Base-by-base conservation (phyloP, 2,113 vertebrate species). In the Echinops telfairi region DNA sequence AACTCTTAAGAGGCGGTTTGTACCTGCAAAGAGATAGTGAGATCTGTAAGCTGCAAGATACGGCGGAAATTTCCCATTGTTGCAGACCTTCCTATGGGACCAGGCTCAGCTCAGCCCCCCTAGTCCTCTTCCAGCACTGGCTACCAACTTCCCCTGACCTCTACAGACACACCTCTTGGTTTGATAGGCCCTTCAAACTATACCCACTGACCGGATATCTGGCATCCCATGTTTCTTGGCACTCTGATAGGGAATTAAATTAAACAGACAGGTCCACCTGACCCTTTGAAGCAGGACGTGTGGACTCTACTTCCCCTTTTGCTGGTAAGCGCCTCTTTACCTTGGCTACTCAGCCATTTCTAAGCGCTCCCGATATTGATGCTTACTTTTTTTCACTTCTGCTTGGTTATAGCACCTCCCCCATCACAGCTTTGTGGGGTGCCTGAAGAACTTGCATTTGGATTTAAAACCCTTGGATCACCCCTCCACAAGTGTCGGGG, bases 381-480 rank as follows among this genome's bases (percentile, higher is more conserved):
- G 31, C 47, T 94, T 53, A 62, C 14, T 23, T 62, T 62, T 27
- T 64, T 71, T 89, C 53, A 78, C 40, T 86, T 94, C 75, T 87
- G 27, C 70, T 93, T 84, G 31, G 96, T 98, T 98, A 20, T 98
- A 99, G 98, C 96, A 88, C 57, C 97, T 99, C 57, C 99, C 99
- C 19, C 86, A 95, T 79, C 98, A 98, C 64, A 98, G 98, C 94
- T 98, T 99, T 94, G 98, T 98, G 22, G 99, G 99, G 33, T 99
- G 99, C 90, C 87, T 99, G 86, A 99, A 97, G 84, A 98, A 99
- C 96, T 99, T 99, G 77, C 98, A 98, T 95, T 95, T 99, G 97
- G 98, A 99, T 33, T 98, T 98, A 83, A 97, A 97, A 4, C 90
- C 92, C 31, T 96, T 99, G 97, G 96, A 95, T 36, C 95, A 93